These are phyloP conservation scores for Pseudachorutes palmiensis DNA, from an alignment of 1,140 invertebrate species.

Conservation along the genomic window DNA sequence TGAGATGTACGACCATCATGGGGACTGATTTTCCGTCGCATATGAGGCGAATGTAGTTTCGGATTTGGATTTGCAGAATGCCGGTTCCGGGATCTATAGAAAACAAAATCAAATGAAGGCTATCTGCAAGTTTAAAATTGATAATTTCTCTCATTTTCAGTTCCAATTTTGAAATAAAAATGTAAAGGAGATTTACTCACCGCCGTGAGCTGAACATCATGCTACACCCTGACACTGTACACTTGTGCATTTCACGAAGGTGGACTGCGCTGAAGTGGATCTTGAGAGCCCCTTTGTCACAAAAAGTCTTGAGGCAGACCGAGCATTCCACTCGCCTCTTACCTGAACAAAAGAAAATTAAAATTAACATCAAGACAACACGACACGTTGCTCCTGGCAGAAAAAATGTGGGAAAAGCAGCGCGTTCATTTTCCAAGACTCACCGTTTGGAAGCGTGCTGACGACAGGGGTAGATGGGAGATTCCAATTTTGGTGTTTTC, in stretches of 20 bases:
- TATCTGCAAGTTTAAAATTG: too few species aligned
- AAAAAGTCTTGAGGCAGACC: constrained; percentile 97
- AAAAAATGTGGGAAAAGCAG: not conserved
- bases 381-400: too few species aligned
- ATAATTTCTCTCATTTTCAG: too few species aligned
- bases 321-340: constrained; percentile 97
- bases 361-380: not conserved
- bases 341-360: constrained; percentile 48
- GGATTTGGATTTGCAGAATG: constrained; percentile 98
- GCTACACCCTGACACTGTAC: constrained; percentile 94
- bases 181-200: too few species aligned
- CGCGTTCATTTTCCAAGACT: too few species aligned
- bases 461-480: not conserved
- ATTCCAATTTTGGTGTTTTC: not conserved
- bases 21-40: constrained; percentile 82
- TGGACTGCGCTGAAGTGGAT: constrained; percentile 99
- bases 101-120: too few species aligned
- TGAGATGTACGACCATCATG: constrained; percentile 70
- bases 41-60: constrained; percentile 90
- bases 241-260: constrained; percentile 97
- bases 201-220: constrained; percentile 94
- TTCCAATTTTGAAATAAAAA: too few species aligned
- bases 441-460: constrained; percentile 4
- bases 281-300: constrained; percentile 98
- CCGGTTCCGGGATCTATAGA: constrained; percentile 8